These are phyloP conservation scores for Montipora capitata DNA, from an alignment of 92 coral and sea anemone species.

Conservation along the genomic window DNA sequence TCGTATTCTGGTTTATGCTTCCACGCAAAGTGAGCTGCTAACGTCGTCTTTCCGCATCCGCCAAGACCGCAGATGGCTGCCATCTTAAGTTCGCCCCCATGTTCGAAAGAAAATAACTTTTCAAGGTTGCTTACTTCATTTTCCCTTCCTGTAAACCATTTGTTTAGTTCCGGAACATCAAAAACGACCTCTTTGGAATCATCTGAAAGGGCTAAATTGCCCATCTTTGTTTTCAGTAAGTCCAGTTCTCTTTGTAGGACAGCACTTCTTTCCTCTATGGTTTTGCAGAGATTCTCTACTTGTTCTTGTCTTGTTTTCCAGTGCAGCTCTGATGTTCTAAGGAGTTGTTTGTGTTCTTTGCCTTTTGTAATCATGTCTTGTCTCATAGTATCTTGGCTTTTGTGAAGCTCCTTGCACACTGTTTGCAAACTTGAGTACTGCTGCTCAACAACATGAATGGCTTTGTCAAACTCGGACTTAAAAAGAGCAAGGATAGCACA, in stretches of 20 bases:
- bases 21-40: slow-evolving; percentile 38
- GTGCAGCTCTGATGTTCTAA: too few relatives aligned
- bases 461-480: background rate
- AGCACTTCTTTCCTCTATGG: too few relatives aligned
- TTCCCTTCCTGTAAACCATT: slow-evolving; percentile 56
- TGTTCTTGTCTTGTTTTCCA: too few relatives aligned
- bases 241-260: background rate
- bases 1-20: slow-evolving; percentile 50
- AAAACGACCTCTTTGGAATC: background rate
- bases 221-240: background rate
- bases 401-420: background rate
- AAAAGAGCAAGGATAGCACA: background rate
- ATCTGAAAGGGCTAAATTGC: background rate
- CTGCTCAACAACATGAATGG: background rate
- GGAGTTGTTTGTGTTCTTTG: too few relatives aligned
- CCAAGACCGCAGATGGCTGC: background rate
- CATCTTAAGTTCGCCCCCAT: background rate
- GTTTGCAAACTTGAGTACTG: background rate
- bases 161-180: slow-evolving; percentile 42
- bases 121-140: slow-evolving; percentile 12
- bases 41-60: slow-evolving; percentile 61
- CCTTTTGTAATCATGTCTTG: background rate
- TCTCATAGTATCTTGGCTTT: background rate
- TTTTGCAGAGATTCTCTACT: background rate
- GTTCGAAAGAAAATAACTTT: slow-evolving; percentile 5